Base-by-base conservation (phyloP, 2,797 vertebrate genomes). In the Ceyx erithaca region DNA sequence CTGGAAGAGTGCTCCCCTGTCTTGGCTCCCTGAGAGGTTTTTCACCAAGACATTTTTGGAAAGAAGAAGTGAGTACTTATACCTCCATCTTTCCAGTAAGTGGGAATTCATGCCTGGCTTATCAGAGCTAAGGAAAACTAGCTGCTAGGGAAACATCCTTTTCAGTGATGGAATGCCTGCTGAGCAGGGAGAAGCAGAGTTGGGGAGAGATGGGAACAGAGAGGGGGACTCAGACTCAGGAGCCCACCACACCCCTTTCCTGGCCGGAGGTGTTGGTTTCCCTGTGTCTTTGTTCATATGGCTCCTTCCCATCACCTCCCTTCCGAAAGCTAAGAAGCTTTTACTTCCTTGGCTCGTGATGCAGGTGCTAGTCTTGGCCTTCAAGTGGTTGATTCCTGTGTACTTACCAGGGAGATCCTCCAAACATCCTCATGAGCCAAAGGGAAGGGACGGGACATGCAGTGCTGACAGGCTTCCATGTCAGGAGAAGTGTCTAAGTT, bases 211-310 rank as follows among this genome's bases (percentile, higher is more conserved):
- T 61, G 57, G 52, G 52, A 54, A 61, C 30, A 7, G 12, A 14
- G 1, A 1, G 16, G 49, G 49, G 9, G 1, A 0, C 30, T 51
- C 33, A 10, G 45, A n/a, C 45, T 30, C 0, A 0, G 1, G 48
- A 70, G 40, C 23, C 55, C 63, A 49, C 33, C 23, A 22, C 55
- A 28, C 8, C 59, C 48, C 30, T 66, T 86, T 92, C 84, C 79
- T 70, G 70, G 31, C 40, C 1, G 2, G 55, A 54, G 55, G 7
- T 8, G 25, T 22, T 37, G 31, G 11, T 68, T 21, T 83, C 55
- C 10, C 11, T 5, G 1, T 14, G 43, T 7, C 71, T 62, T n/a
- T 33, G 23, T 14, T n/a, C 28, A 57, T 25, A 67, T 5, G 17
- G 26, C 35, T 92, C 37, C 64, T 87, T 66, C 63, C 26, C 55